Conservation (phyloP, 1,140 invertebrate species). For the Drosophila setifemur region DNA sequence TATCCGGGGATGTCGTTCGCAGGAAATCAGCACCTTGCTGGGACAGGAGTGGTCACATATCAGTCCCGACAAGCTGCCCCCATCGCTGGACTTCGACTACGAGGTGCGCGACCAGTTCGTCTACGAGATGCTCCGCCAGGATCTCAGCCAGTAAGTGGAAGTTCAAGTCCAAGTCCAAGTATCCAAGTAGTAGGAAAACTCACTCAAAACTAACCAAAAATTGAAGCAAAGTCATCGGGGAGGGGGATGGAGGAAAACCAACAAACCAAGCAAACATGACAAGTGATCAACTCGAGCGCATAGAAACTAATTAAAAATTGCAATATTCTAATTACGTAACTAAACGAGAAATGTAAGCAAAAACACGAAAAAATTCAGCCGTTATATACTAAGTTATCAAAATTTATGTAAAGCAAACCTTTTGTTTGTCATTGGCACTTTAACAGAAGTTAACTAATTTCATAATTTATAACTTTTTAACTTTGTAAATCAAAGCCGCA, state of each 20-base stretch:
- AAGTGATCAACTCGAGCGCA: slow-evolving; percentile 66
- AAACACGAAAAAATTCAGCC: slow-evolving; percentile 31
- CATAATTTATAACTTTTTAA: slow-evolving; percentile 35
- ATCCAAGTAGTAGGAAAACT: not conserved
- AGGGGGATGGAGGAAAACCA: slow-evolving; percentile 8
- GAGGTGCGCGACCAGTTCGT: slow-evolving; percentile 74
- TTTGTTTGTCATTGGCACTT: slow-evolving; percentile 58
- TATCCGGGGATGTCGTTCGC: not conserved
- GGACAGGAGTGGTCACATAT: slow-evolving; percentile 82
- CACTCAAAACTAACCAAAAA: slow-evolving; percentile 51
- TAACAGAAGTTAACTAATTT: slow-evolving; percentile 50
- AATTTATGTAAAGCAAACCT: slow-evolving; percentile 43
- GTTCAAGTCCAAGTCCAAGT: not conserved
- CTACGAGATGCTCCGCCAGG: slow-evolving; percentile 71
- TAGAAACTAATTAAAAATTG: slow-evolving; percentile 51
- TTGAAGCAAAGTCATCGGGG: slow-evolving; percentile 44
- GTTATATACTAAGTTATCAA: slow-evolving; percentile 56
- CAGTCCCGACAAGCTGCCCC: slow-evolving; percentile 78
- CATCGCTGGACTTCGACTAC: slow-evolving; percentile 69
- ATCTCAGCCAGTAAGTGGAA: slow-evolving; percentile 63
- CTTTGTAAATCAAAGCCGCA: slow-evolving; percentile 24
- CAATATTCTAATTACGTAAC: slow-evolving; percentile 54
- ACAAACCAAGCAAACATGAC: slow-evolving; percentile 50
- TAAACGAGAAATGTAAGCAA: slow-evolving; percentile 36
- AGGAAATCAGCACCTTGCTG: slow-evolving; percentile 83